A percentile compares a stretch with the other conserved stretches of the same genome.
Conservation (phyloP, 2,113 vertebrate genomes). For the Rutilus rutilus region DNA sequence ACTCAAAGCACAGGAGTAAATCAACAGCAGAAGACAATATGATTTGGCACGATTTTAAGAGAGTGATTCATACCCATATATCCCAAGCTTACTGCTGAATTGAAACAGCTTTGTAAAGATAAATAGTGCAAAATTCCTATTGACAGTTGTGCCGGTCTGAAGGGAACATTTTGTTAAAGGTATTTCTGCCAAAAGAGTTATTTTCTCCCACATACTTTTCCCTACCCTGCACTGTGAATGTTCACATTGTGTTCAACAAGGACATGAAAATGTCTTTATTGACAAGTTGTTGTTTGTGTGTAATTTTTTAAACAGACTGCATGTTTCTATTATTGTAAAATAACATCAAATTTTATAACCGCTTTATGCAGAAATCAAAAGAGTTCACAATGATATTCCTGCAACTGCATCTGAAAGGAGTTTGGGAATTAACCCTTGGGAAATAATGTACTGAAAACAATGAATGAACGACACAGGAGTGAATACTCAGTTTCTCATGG, state of each 20-base stretch:
- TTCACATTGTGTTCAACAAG: neutral
- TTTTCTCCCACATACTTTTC: neutral
- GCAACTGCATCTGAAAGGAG: neutral
- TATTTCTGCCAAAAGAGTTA: neutral
- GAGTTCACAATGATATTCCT: neutral
- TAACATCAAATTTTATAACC: neutral
- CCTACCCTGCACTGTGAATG: neutral
- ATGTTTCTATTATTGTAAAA: neutral
- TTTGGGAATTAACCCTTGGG: neutral
- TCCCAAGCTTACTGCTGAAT: neutral
- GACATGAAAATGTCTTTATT: too few species aligned
- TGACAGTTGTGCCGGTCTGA: neutral
- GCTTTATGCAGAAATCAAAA: neutral
- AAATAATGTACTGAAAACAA: neutral
- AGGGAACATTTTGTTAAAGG: neutral
- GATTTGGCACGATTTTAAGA: neutral
- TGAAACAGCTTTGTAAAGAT: neutral
- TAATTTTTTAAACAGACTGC: neutral
- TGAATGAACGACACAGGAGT: neutral
- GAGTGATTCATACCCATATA: neutral
- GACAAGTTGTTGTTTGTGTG: neutral
- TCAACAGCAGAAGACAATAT: neutral
- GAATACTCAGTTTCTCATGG: constrained; percentile 27
- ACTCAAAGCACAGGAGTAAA: neutral
- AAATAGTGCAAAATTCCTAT: neutral